Evolutionary conservation across 2,888 invertebrate genomes (phyloP).

Genomic region (Chymomyza caudatula): DNA sequence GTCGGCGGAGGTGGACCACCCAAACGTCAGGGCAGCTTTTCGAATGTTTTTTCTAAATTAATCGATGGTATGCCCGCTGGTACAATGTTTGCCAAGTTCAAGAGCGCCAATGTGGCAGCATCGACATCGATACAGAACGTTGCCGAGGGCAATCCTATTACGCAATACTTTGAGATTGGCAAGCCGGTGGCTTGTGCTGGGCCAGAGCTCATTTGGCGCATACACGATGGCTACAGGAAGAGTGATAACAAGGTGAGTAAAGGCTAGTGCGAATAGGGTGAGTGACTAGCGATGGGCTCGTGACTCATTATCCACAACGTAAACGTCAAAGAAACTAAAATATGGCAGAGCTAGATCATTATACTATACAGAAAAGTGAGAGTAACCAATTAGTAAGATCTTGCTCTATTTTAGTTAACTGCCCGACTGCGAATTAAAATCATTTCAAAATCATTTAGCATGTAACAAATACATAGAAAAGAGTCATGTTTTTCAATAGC

Average conservation of each 20-base stretch:
- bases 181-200: slow-evolving; percentile 89
- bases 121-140: slow-evolving; percentile 79
- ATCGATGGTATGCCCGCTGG: slow-evolving; percentile 79
- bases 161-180: slow-evolving; percentile 91
- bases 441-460: too few species aligned
- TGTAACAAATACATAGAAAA: too few species aligned
- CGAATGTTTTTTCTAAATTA: slow-evolving; percentile 78
- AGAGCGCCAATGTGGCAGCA: slow-evolving; percentile 80
- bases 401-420: not conserved
- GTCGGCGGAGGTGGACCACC: slow-evolving; percentile 50
- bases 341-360: too few species aligned
- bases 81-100: slow-evolving; percentile 87
- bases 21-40: slow-evolving; percentile 75
- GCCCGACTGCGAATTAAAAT: too few species aligned
- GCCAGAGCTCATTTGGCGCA: slow-evolving; percentile 93
- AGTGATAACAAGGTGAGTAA: slow-evolving; percentile 90
- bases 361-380: too few species aligned
- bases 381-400: too few species aligned
- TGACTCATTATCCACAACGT: too few species aligned
- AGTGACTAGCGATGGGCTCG: too few species aligned
- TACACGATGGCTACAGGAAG: slow-evolving; percentile 92
- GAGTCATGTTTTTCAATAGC: too few species aligned
- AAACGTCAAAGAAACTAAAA: too few species aligned
- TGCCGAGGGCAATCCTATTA: slow-evolving; percentile 89
- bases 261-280: not conserved